Evolutionary conservation across 2,113 vertebrate genomes (phyloP).

Genomic region (Bagarius yarrelli): DNA sequence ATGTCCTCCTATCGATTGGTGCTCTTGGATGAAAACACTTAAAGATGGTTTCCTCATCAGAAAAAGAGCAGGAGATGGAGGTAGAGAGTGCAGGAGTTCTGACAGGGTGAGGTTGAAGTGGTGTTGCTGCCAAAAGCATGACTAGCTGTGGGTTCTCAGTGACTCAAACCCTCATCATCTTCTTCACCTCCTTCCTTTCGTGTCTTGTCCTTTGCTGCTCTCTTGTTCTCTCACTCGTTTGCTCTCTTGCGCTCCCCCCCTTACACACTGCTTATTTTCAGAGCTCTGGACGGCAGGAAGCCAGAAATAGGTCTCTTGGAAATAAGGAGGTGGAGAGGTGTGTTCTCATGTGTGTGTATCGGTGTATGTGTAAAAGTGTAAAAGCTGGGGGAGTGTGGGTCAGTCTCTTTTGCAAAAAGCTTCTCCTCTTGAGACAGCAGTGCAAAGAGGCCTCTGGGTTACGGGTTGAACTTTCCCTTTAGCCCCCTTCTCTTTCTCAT

Average conservation of each 20-base stretch:
- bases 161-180: conserved; percentile 50
- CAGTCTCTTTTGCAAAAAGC: conserved; percentile 47
- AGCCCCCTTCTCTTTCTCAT: conserved; percentile 13
- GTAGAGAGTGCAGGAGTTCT: conserved; percentile 38
- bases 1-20: conserved; percentile 70
- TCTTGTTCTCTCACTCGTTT: conserved; percentile 33
- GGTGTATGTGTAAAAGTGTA: conserved; percentile 27
- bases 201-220: conserved; percentile 32
- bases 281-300: conserved; percentile 43
- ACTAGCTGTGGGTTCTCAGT: conserved; percentile 41
- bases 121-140: conserved; percentile 55
- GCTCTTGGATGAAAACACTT: conserved; percentile 68
- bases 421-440: conserved; percentile 51
- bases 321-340: conserved; percentile 35
- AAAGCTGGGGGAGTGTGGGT: conserved; percentile 36
- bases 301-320: conserved; percentile 46
- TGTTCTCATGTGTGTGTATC: conserved; percentile 20
- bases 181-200: conserved; percentile 35
- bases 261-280: conserved; percentile 45
- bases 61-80: conserved; percentile 31
- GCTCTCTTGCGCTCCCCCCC: conserved; percentile 22
- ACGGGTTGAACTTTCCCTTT: conserved; percentile 50
- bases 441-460: conserved; percentile 49
- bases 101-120: conserved; percentile 34
- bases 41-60: conserved; percentile 64